Conservation (phyloP, 2,797 vertebrate species). For the Champsocephalus esox region DNA sequence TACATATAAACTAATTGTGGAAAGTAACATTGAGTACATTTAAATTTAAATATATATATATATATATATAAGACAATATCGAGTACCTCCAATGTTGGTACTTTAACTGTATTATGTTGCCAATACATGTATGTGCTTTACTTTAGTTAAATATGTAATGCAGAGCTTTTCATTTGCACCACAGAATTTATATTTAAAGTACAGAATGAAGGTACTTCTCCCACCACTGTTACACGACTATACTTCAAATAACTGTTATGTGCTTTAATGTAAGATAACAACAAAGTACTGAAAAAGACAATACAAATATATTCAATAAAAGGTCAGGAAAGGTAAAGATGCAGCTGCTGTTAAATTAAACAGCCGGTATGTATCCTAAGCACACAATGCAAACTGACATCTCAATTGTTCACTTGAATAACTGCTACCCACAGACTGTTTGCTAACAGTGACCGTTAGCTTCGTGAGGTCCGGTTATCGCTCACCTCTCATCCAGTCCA, state of each 20-base stretch:
- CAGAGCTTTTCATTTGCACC: too few relatives aligned
- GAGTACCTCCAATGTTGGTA: background rate
- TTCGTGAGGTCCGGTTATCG: background rate
- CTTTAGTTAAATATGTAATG: too few relatives aligned
- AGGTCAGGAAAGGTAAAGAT: background rate
- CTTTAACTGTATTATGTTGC: too few relatives aligned
- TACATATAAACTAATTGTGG: background rate
- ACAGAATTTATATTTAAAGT: too few relatives aligned
- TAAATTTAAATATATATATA: too few relatives aligned
- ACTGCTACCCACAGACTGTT: background rate
- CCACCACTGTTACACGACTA: too few relatives aligned
- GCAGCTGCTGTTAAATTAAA: too few relatives aligned
- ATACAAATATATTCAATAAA: background rate
- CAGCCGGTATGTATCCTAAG: background rate
- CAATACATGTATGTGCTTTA: too few relatives aligned
- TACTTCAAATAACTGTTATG: too few relatives aligned
- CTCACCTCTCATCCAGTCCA: conserved; percentile 82
- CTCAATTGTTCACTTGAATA: background rate
- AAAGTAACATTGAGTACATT: background rate
- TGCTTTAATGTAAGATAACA: background rate
- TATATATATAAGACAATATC: background rate
- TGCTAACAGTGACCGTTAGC: conserved; percentile 1
- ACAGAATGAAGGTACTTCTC: too few relatives aligned
- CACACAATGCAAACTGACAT: too few relatives aligned
- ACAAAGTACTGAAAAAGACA: background rate